Base-by-base conservation (phyloP, 2,113 vertebrate species). In the Dolichallabes microphthalmus region DNA sequence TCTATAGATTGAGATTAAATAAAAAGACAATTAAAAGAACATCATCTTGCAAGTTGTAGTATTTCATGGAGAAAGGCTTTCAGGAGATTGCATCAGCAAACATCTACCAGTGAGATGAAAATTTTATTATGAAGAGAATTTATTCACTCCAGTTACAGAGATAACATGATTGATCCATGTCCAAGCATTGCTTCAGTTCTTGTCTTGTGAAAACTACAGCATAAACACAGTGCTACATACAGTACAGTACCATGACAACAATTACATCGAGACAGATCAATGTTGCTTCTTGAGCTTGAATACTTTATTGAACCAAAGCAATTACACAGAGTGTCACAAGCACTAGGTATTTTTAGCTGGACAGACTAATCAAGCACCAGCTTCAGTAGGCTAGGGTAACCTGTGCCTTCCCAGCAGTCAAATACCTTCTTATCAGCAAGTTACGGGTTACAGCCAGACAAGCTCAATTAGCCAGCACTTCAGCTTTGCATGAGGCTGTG, bases 381-480 rank as follows among this genome's bases (percentile, higher is more conserved):
- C 77, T 80, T 53, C 75, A 80, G 78, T 19, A n/a, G 52, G 79
- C 53, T 83, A 55, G 50, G 80, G 66, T 68, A 87, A 88, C 57
- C 45, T 61, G 73, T 88, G 79, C 81, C 88, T 87, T 79, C 52
- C 73, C 64, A 78, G 86, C 90, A 91, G 90, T 93, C 91, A 92
- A 92, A 93, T 93, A 92, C 83, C 89, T 91, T 88, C 92, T 95
- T 94, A 95, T 95, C 94, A 92, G 92, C 90, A 89, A 89, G 84
- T 83, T 90, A 90, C 93, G 92, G 91, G 92, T 94, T 92, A 89
- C 89, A 87, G 84, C 88, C 92, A 87, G 90, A 93, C 92, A 91
- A 90, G 94, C 92, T 93, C 94, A 94, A 94, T 95, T 94, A 95
- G 92, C 89, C 89, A 86, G 87, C 88, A 78, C 88, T 94, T 93